A percentile compares a stretch with the other conserved stretches of the same genome.
Conservation (phyloP, 2,797 vertebrate genomes). For the Poeciliopsis presidionis region DNA sequence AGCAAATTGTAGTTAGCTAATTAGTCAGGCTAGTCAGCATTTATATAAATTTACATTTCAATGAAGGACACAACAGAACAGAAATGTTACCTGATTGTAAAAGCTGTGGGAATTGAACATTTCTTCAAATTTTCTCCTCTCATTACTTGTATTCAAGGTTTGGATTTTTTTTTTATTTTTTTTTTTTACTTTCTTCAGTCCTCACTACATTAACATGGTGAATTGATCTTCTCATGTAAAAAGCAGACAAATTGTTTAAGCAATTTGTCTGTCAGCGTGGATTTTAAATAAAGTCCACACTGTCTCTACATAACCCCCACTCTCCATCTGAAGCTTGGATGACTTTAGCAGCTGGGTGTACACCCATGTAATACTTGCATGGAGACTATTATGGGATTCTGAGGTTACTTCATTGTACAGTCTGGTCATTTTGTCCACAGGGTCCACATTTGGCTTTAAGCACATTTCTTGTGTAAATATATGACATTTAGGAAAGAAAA, state of each 20-base stretch:
- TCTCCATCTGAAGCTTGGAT: constrained; percentile 58
- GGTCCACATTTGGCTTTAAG: constrained; percentile 59
- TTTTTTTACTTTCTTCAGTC: constrained; percentile 17
- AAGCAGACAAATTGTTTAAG: constrained; percentile 72
- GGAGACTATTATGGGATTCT: constrained; percentile 40
- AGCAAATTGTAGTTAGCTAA: neutral
- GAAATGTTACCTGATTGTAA: neutral
- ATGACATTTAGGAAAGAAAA: constrained; percentile 58
- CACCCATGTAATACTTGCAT: constrained; percentile 29
- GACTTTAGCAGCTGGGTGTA: constrained; percentile 70
- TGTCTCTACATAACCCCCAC: constrained; percentile 65
- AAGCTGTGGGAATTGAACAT: neutral
- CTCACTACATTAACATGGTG: constrained; percentile 25
- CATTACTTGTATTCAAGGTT: neutral
- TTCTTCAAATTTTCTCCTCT: neutral
- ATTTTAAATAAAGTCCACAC: constrained; percentile 49
- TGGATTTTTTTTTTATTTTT: too few species aligned
- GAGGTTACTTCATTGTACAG: constrained; percentile 70
- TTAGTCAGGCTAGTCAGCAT: neutral
- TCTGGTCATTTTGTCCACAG: constrained; percentile 67
- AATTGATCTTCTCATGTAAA: constrained; percentile 49
- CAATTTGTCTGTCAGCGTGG: constrained; percentile 7
- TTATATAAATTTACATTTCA: neutral
- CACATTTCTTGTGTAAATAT: constrained; percentile 63
- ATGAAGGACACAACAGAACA: neutral